phyloP scores from a whole-genome alignment of 2,113 vertebrate genomes.

The Formicarius rufipectus region DNA sequence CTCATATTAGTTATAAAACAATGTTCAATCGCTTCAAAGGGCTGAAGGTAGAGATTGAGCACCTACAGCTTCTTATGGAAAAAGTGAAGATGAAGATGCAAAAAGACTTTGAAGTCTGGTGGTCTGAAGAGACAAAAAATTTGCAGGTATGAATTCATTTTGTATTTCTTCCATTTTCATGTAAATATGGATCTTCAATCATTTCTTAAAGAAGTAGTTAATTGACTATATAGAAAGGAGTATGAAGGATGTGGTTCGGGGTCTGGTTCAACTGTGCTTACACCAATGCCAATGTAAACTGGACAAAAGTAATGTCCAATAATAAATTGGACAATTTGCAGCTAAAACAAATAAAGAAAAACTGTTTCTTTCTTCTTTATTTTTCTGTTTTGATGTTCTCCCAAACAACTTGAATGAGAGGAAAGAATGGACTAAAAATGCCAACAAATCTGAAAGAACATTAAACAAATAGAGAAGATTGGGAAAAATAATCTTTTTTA shows the following conservation, averaged over 20 bases:
- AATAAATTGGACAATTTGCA: background rate
- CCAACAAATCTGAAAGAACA: background rate
- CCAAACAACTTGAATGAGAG: background rate
- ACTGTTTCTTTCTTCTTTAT: background rate
- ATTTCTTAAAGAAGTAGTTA: background rate
- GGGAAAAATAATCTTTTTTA: background rate
- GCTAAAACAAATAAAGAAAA: background rate
- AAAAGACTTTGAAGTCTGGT: constrained; percentile 91
- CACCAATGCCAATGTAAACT: background rate
- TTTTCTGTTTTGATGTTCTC: background rate
- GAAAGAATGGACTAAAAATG: background rate
- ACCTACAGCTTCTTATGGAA: constrained; percentile 88
- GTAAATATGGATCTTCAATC: background rate
- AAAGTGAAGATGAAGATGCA: constrained; percentile 86
- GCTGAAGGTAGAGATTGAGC: constrained; percentile 90
- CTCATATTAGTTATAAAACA: constrained; percentile 80
- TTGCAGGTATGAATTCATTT: constrained; percentile 75
- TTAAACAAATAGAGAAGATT: background rate
- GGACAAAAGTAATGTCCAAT: background rate
- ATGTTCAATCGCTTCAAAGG: constrained; percentile 80
- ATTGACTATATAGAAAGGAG: background rate
- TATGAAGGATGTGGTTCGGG: background rate
- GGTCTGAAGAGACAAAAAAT: constrained; percentile 77
- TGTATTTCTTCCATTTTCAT: background rate
- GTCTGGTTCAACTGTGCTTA: background rate